Evolutionary conservation across 1,140 invertebrate species (phyloP).

Genomic region (Hylaeus volcanicus): DNA sequence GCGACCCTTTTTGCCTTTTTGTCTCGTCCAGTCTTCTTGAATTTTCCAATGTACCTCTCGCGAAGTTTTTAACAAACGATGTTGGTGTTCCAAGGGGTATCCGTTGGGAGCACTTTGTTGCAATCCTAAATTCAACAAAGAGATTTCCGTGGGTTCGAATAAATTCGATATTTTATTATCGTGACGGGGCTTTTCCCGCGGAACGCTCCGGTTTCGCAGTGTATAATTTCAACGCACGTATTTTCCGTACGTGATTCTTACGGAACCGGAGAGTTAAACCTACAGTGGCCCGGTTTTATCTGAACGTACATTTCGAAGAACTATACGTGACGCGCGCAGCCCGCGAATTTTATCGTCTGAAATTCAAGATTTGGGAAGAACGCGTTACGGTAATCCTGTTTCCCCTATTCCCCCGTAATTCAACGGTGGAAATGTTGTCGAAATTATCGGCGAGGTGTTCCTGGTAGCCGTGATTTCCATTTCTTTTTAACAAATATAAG

Average conservation of each 20-base stretch:
- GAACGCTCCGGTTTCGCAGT: constrained; percentile 2
- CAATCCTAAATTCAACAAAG: constrained; percentile 23
- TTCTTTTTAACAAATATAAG: background rate
- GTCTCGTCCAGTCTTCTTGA: background rate
- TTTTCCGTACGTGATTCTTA: constrained; percentile 49
- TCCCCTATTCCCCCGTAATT: background rate
- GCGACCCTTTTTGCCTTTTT: too few relatives aligned
- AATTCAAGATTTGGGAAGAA: constrained; percentile 37
- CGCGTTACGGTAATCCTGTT: constrained; percentile 17
- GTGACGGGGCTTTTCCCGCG: constrained; percentile 2
- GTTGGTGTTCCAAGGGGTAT: background rate
- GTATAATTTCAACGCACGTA: constrained; percentile 48
- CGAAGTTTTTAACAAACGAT: background rate
- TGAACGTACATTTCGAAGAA: constrained; percentile 17
- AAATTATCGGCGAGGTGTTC: constrained; percentile 10
- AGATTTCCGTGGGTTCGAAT: constrained; percentile 17
- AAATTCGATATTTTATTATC: constrained; percentile 38
- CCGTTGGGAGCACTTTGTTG: background rate
- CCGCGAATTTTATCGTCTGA: constrained; percentile 9
- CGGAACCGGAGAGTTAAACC: constrained; percentile 28
- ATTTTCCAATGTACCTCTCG: background rate
- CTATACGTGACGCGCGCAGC: constrained; percentile 15
- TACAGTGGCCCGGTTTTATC: constrained; percentile 28
- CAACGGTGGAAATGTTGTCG: background rate
- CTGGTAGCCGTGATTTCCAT: background rate